A percentile compares a stretch with the other conserved stretches of the same genome.
Conservation (phyloP, 1,140 invertebrate genomes). For the Alviniconcha marisindica region DNA sequence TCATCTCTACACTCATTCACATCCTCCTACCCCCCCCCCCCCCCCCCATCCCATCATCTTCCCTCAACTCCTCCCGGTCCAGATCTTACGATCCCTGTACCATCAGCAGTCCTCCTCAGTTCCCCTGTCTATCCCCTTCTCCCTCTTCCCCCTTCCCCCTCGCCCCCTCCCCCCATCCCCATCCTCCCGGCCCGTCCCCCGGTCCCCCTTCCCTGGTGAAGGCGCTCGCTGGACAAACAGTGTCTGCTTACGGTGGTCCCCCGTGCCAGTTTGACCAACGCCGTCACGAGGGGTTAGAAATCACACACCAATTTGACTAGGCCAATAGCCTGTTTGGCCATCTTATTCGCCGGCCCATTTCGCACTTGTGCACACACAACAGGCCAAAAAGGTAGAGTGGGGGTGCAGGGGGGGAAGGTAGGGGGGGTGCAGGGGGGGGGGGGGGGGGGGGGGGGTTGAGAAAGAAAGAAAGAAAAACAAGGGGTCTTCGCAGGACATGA, state of each 20-base stretch:
- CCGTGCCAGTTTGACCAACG: constrained; percentile 44
- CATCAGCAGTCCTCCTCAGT: too few species aligned
- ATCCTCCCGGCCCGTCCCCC: background rate
- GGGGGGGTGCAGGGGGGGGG: too few species aligned
- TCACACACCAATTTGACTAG: constrained; percentile 42
- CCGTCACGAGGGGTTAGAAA: constrained; percentile 29
- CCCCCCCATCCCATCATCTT: too few species aligned
- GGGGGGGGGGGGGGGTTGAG: too few species aligned
- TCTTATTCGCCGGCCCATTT: constrained; percentile 40
- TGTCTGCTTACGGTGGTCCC: constrained; percentile 40
- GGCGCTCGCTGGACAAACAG: constrained; percentile 30
- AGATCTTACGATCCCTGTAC: too few species aligned
- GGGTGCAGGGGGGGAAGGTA: too few species aligned
- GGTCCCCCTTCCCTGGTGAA: background rate
- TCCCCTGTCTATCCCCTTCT: background rate
- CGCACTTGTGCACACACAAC: constrained; percentile 23
- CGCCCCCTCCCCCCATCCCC: background rate
- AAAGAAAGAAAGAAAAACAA: too few species aligned
- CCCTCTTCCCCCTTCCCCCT: background rate
- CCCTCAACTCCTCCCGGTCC: too few species aligned
- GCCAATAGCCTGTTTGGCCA: constrained; percentile 34
- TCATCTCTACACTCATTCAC: too few species aligned
- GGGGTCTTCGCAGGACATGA: background rate
- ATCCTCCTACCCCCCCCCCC: too few species aligned
- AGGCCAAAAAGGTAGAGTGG: constrained; percentile 29